Evolutionary conservation across 2,113 vertebrate species (phyloP), one percentile per base, ranked within the genome.

Genomic region (Sarotherodon lohbergeri): DNA sequence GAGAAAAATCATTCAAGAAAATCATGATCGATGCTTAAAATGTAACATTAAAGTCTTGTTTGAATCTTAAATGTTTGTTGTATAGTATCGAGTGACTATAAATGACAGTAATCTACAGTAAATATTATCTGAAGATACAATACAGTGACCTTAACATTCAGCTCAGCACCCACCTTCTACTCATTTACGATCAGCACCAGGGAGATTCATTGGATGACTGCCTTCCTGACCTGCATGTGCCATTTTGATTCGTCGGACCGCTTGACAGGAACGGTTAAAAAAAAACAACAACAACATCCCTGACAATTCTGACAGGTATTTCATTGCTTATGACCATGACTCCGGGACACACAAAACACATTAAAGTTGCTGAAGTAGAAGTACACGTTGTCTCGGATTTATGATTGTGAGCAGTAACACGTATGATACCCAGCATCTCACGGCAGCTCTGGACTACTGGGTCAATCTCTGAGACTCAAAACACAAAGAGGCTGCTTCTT

Each of bases 401-500:
- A 5, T 27, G 81, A 68, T 12, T 46, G 36, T 17, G 34, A 86
- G 80, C 48, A 39, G 61, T 5, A 84, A 22, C 84, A 61, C 54
- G 12, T 7, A 43, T 41, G 86, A 84, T 83, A 88, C 6, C 81
- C 22, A 82, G 55, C 84, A 86, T 92, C 81, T 84, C 63, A 34
- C 80, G 17, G 83, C 80, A 66, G 81, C 86, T 85, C n/a, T 3
- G 34, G 76, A 71, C 84, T 19, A 5, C 78, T 24, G 73, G 91
- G 90, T 92, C 89, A 89, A 79, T 76, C 66, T 88, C 85, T 87
- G 61, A 86, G 88, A 87, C 34, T 81, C 85, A 80, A 50, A 61
- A 85, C 88, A 93, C 87, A 94, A 91, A 91, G 90, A 68, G 10
- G 59, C 83, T 29, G 86, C 89, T 92, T 91, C 89, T 92, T 91